phyloP scores from a whole-genome alignment of 2,797 vertebrate genomes.

The Eulemur rubriventer region DNA sequence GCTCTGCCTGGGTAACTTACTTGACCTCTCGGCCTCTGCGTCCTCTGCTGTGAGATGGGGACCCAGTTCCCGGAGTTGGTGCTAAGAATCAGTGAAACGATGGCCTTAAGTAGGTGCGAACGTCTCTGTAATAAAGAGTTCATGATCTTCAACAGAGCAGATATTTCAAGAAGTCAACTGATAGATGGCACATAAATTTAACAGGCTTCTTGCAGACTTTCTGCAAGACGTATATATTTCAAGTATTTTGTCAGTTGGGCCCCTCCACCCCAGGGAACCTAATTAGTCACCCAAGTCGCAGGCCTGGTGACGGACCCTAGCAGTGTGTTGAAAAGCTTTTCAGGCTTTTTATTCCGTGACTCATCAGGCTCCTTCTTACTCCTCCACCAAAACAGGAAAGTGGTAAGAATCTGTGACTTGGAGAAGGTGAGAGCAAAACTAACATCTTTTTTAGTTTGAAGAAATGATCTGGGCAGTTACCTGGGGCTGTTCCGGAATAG shows the following conservation, averaged over 20 bases:
- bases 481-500: background rate
- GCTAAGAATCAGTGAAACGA: background rate
- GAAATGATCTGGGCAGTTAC: background rate
- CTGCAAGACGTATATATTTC: conserved; percentile 93
- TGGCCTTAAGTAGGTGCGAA: too few relatives aligned
- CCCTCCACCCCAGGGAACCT: background rate
- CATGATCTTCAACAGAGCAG: conserved; percentile 98
- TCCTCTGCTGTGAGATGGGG: background rate
- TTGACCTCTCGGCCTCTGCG: background rate
- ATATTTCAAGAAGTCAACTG: conserved; percentile 97
- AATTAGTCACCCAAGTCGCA: background rate
- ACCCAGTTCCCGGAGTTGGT: background rate
- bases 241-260: conserved; percentile 52
- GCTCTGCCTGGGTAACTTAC: background rate
- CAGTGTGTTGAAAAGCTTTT: conserved; percentile 28
- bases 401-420: background rate
- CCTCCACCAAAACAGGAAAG: conserved; percentile 2
- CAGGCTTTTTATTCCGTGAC: conserved; percentile 6
- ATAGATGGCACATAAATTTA: conserved; percentile 99
- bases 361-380: background rate
- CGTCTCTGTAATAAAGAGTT: conserved; percentile 97
- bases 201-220: conserved; percentile 97
- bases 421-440: conserved; percentile 14
- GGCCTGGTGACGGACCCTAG: background rate
- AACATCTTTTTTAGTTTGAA: background rate